phyloP scores from a whole-genome alignment of 1,140 invertebrate species.

The Mercenaria mercenaria region DNA sequence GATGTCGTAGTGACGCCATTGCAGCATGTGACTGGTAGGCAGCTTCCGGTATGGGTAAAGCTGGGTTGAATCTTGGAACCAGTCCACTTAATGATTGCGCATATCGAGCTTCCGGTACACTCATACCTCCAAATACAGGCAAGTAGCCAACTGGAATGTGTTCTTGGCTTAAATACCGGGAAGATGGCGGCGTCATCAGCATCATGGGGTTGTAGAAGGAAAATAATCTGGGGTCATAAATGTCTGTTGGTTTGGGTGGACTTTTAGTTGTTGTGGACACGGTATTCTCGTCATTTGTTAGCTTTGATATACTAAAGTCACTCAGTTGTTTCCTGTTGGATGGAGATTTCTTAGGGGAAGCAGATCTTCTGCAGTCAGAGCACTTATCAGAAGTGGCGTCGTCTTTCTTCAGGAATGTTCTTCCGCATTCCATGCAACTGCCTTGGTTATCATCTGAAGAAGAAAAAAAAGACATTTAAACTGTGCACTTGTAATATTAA shows the following conservation, averaged over 20 bases:
- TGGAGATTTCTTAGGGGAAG: constrained; percentile 10
- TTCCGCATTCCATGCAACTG: constrained; percentile 36
- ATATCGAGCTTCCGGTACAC: constrained; percentile 1
- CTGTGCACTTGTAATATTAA: too few species aligned
- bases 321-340: constrained; percentile 26
- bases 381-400: constrained; percentile 18
- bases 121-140: constrained; percentile 38
- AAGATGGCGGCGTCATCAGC: constrained; percentile 26
- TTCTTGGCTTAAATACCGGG: constrained; percentile 29
- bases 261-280: neutral
- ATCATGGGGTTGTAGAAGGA: constrained; percentile 54
- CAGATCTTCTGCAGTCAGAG: constrained; percentile 40
- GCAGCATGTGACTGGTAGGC: constrained; percentile 47
- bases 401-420: constrained; percentile 55
- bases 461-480: constrained; percentile 7
- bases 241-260: neutral
- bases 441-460: constrained; percentile 60
- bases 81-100: neutral
- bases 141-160: constrained; percentile 41
- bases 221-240: constrained; percentile 20
- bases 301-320: constrained; percentile 63
- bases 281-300: constrained; percentile 50
- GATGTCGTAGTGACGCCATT: neutral
- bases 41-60: constrained; percentile 29
- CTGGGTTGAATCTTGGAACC: constrained; percentile 16